These are phyloP conservation scores for Odontomyia ornata DNA, from an alignment of 2,888 invertebrate genomes.

Conservation along the genomic window DNA sequence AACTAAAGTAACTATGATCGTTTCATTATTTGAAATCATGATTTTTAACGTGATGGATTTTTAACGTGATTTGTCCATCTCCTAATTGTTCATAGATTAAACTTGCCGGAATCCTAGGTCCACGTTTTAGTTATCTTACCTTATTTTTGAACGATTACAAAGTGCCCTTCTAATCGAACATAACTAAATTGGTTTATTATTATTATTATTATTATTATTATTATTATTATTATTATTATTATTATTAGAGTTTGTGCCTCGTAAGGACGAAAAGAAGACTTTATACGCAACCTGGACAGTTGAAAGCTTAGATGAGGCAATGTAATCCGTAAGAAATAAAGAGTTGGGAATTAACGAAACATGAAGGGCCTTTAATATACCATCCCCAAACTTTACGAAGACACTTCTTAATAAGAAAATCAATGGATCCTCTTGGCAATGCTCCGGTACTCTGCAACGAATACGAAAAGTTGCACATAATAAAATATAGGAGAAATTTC, in stretches of 20 bases:
- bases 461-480: too few species aligned
- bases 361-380: background rate
- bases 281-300: background rate
- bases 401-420: background rate
- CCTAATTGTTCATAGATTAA: too few species aligned
- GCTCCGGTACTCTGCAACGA: conserved; percentile 6
- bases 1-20: too few species aligned
- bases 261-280: background rate
- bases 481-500: too few species aligned
- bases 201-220: too few species aligned
- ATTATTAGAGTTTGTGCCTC: background rate
- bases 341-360: conserved; percentile 11
- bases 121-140: too few species aligned
- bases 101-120: too few species aligned
- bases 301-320: background rate
- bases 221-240: background rate
- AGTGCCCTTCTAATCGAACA: background rate
- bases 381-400: conserved; percentile 32
- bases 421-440: conserved; percentile 44
- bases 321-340: background rate
- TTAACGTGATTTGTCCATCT: too few species aligned
- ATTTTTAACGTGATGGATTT: too few species aligned
- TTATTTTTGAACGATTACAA: too few species aligned
- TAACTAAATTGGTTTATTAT: background rate
- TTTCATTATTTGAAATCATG: too few species aligned